A percentile compares a stretch with the other conserved stretches of the same genome.
These are phyloP conservation scores for Lithobates pipiens DNA, from an alignment of 2,797 vertebrate genomes.

Conservation along the genomic window DNA sequence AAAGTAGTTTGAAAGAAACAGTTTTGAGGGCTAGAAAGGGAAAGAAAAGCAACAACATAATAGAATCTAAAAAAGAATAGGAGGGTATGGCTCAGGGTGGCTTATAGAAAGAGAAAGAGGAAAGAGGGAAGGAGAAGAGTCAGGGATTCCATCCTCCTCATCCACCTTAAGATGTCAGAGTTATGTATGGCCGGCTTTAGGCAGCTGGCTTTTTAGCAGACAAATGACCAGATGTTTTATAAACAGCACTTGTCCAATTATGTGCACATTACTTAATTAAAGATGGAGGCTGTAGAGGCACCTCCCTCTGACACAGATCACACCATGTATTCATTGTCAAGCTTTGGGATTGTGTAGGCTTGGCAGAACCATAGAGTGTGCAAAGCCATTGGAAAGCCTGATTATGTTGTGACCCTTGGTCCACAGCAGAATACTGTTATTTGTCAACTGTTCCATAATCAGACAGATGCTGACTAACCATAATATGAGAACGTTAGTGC, in stretches of 20 bases:
- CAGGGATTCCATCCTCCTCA: no score
- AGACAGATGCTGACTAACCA: neutral
- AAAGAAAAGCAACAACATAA: no score
- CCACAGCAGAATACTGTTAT: neutral
- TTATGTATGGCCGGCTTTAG: no score
- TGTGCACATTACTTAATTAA: neutral
- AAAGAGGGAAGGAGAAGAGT: no score
- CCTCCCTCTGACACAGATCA: neutral
- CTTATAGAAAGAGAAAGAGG: no score
- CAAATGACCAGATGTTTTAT: neutral
- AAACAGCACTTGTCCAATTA: no score
- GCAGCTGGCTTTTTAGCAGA: neutral
- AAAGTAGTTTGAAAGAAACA: no score
- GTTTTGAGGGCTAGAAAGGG: no score
- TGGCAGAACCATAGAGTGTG: neutral
- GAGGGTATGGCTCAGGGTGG: no score
- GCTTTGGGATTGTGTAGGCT: neutral
- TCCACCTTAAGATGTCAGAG: no score
- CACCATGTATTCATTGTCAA: neutral
- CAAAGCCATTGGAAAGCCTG: neutral
- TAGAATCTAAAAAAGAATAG: no score
- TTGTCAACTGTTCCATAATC: neutral
- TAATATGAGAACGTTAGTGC: neutral
- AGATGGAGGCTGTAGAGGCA: neutral
- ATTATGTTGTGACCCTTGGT: neutral